phyloP scores from a whole-genome alignment of 2,888 invertebrate genomes.

The Lycocerus yunnanus region DNA sequence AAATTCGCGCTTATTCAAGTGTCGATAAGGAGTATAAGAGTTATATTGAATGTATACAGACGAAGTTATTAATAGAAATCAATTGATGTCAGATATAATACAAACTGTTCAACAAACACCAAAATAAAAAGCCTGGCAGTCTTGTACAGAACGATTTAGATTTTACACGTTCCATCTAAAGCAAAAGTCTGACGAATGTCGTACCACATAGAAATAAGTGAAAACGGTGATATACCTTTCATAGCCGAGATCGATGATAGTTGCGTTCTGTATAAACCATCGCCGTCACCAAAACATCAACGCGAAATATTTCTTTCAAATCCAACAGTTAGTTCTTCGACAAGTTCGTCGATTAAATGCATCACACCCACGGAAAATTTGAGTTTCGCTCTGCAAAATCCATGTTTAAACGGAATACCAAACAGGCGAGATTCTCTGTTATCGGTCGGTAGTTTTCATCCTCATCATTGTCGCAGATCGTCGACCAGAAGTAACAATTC shows the following conservation, averaged over 20 bases:
- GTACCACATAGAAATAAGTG: conserved; percentile 9
- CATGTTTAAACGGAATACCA: neutral
- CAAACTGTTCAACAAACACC: conserved; percentile 18
- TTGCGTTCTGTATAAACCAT: neutral
- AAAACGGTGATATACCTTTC: conserved; percentile 14
- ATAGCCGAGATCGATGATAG: conserved; percentile 7
- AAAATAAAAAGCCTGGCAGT: conserved; percentile 6
- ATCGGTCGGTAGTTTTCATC: conserved; percentile 4
- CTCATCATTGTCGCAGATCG: neutral
- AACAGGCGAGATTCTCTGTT: conserved; percentile 5
- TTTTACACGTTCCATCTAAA: conserved; percentile 2
- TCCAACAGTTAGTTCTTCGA: conserved; percentile 7
- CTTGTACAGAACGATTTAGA: conserved; percentile 7
- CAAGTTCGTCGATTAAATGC: conserved; percentile 13
- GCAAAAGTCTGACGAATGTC: conserved; percentile 5
- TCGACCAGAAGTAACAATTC: conserved; percentile 11
- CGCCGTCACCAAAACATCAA: neutral
- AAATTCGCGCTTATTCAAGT: neutral
- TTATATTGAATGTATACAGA: conserved; percentile 8
- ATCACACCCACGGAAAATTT: neutral
- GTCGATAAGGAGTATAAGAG: conserved; percentile 14
- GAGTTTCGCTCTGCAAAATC: neutral
- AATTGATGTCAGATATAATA: conserved; percentile 21
- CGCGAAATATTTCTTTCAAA: conserved; percentile 7
- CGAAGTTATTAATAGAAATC: conserved; percentile 21